These are phyloP conservation scores for Eufriesea mexicana DNA, from an alignment of 1,140 invertebrate species.

Conservation along the genomic window DNA sequence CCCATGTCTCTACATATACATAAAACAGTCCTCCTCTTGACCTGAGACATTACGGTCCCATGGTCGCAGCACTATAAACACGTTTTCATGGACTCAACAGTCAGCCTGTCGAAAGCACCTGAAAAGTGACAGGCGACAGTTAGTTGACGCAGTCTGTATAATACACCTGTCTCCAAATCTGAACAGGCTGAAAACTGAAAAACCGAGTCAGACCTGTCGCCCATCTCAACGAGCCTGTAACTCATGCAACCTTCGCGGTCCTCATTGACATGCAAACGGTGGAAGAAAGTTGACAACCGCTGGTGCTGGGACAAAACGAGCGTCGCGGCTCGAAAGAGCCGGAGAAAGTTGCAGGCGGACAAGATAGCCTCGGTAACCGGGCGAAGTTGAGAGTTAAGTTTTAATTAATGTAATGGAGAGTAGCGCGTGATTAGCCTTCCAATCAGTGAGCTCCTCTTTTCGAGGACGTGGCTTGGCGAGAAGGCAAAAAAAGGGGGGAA, in stretches of 20 bases:
- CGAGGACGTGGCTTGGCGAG: constrained; percentile 15
- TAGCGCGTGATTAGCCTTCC: constrained; percentile 78
- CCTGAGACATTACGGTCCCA: too few relatives aligned
- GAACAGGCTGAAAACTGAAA: too few relatives aligned
- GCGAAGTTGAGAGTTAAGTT: constrained; percentile 75
- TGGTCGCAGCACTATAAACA: too few relatives aligned
- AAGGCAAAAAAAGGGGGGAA: background rate
- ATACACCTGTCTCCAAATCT: too few relatives aligned
- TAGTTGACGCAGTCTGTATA: too few relatives aligned
- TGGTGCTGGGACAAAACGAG: constrained; percentile 23
- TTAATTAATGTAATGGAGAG: constrained; percentile 81
- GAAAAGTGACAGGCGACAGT: too few relatives aligned
- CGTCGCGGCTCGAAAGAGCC: background rate
- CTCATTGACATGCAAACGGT: constrained; percentile 28
- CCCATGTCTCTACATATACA: too few relatives aligned
- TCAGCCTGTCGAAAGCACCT: too few relatives aligned
- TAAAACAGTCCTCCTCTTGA: too few relatives aligned
- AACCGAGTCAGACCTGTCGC: background rate
- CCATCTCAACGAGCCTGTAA: background rate
- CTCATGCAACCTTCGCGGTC: background rate
- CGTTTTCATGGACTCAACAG: too few relatives aligned
- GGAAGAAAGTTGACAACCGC: constrained; percentile 5
- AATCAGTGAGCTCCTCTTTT: constrained; percentile 66
- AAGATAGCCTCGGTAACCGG: constrained; percentile 51
- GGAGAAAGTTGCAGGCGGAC: constrained; percentile 33